These are phyloP conservation scores for Trematomus bernacchii DNA, from an alignment of 2,797 vertebrate genomes.

Conservation along the genomic window DNA sequence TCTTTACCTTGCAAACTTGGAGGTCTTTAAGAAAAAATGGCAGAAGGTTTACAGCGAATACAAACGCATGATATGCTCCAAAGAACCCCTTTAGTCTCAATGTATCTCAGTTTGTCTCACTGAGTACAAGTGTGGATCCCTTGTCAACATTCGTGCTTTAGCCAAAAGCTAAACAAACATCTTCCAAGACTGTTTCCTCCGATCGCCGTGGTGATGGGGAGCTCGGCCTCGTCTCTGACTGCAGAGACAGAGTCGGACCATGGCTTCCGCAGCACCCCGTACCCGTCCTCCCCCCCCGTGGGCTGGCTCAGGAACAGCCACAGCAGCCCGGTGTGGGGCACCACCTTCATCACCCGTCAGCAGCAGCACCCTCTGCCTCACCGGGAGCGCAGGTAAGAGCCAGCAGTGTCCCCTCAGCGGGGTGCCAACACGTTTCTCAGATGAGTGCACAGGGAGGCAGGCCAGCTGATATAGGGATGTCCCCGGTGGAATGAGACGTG, in stretches of 20 bases:
- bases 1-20: too few species aligned
- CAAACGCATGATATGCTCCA: conserved; percentile 26
- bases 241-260: conserved; percentile 96
- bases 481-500: conserved; percentile 1
- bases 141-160: conserved; percentile 23
- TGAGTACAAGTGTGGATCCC: conserved; percentile 35
- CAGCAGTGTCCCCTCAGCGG: conserved; percentile 5
- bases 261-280: conserved; percentile 90
- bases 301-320: conserved; percentile 94
- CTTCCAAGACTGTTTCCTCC: conserved; percentile 31
- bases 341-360: conserved; percentile 91
- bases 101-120: conserved; percentile 1
- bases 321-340: conserved; percentile 92
- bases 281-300: conserved; percentile 88
- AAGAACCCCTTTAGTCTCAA: conserved; percentile 11
- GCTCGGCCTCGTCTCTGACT: conserved; percentile 96
- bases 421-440: conserved; percentile 32
- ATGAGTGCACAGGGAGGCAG: conserved; percentile 11
- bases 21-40: too few species aligned
- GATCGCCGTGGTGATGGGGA: conserved; percentile 90
- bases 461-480: conserved; percentile 21
- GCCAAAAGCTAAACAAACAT: conserved; percentile 19
- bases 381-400: conserved; percentile 94
- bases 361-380: conserved; percentile 89
- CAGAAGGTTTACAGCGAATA: conserved; percentile 31